These are phyloP conservation scores for Sminthurinus signatus DNA, from an alignment of 1,140 invertebrate species.

Conservation along the genomic window DNA sequence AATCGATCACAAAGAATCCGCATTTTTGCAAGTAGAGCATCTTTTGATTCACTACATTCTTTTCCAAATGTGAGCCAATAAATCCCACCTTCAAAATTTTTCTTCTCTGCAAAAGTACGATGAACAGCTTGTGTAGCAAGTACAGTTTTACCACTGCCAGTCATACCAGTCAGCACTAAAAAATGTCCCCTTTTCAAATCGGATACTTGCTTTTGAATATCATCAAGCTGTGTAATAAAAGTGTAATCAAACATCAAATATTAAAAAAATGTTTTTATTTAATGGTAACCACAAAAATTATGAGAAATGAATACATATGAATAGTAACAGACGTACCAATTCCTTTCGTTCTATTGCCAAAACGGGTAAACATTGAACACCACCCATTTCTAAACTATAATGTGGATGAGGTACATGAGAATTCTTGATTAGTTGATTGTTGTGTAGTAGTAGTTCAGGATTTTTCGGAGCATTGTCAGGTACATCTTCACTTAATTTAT, in stretches of 20 bases:
- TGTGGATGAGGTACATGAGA: slow-evolving; percentile 18
- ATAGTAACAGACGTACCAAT: slow-evolving; percentile 47
- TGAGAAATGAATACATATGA: neutral
- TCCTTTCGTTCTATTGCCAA: slow-evolving; percentile 48
- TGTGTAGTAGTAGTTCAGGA: slow-evolving; percentile 45
- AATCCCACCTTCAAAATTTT: slow-evolving; percentile 45
- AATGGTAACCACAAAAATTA: slow-evolving; percentile 13
- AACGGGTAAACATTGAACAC: slow-evolving; percentile 50
- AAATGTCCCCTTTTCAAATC: slow-evolving; percentile 49
- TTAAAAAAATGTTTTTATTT: neutral
- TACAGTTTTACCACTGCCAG: slow-evolving; percentile 62
- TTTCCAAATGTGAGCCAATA: slow-evolving; percentile 44
- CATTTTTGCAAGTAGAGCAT: slow-evolving; percentile 41
- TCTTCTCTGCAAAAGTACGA: slow-evolving; percentile 49
- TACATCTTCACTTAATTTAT: slow-evolving; percentile 46
- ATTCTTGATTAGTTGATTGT: slow-evolving; percentile 5
- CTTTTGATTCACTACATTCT: slow-evolving; percentile 40
- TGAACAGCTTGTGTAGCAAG: slow-evolving; percentile 56
- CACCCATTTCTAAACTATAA: slow-evolving; percentile 44
- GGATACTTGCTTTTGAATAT: slow-evolving; percentile 45
- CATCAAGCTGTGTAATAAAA: slow-evolving; percentile 45
- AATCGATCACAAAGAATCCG: slow-evolving; percentile 42
- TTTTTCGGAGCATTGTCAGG: slow-evolving; percentile 34
- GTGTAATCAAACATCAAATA: neutral
- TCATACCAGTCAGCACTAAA: slow-evolving; percentile 59